These are phyloP conservation scores for Gisinianus flammeolus DNA, from an alignment of 2,888 invertebrate genomes.

Conservation along the genomic window DNA sequence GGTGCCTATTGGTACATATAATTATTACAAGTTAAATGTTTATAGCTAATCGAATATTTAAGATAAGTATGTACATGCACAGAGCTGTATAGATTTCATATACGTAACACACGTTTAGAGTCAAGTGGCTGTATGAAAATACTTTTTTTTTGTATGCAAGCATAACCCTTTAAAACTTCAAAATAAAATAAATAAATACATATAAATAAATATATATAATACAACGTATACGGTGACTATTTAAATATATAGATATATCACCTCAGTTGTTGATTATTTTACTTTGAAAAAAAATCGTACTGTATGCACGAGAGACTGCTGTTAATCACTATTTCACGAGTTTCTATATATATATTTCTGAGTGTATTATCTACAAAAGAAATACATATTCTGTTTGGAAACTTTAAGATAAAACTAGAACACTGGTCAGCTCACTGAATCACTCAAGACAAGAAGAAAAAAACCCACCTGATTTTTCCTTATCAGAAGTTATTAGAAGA, in stretches of 20 bases:
- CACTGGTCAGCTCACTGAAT: background rate
- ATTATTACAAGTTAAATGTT: too few species aligned
- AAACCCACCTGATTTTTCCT: background rate
- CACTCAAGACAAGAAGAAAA: background rate
- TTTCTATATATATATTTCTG: background rate
- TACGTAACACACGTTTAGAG: background rate
- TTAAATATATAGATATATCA: background rate
- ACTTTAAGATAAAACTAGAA: background rate
- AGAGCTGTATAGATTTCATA: background rate
- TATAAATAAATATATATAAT: background rate
- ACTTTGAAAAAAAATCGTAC: conserved; percentile 2
- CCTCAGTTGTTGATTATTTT: background rate
- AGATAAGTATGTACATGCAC: too few species aligned
- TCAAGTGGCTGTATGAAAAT: background rate
- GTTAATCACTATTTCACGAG: background rate
- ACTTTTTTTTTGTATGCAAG: background rate
- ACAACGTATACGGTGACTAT: background rate
- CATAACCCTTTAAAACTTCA: background rate
- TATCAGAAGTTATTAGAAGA: background rate
- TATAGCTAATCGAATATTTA: too few species aligned
- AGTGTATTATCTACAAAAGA: background rate
- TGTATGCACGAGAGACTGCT: background rate
- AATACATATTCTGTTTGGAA: background rate
- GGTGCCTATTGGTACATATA: background rate
- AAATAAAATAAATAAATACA: background rate